Percentiles rank a stretch among this genome's conserved stretches.
Conservation (phyloP, 2,888 invertebrate genomes). For the Ochropleura plecta region DNA sequence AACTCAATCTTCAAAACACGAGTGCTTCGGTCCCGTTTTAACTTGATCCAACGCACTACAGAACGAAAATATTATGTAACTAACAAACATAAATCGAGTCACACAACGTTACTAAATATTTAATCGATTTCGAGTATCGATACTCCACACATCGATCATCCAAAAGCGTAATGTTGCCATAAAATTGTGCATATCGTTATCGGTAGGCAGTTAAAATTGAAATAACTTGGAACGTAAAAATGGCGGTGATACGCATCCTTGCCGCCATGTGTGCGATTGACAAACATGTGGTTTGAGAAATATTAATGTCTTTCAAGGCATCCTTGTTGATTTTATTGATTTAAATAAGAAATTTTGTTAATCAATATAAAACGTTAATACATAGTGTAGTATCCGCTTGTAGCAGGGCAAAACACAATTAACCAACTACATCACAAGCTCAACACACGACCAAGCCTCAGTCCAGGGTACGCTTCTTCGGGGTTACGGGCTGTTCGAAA, state of each 20-base stretch:
- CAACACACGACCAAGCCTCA: too few relatives aligned
- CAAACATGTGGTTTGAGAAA: not conserved
- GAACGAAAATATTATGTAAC: not conserved
- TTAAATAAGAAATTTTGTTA: not conserved
- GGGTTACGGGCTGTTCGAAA: too few relatives aligned
- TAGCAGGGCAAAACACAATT: too few relatives aligned
- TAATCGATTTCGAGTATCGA: conserved; percentile 39
- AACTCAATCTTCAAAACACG: not conserved
- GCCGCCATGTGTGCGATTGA: conserved; percentile 12
- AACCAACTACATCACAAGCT: too few relatives aligned
- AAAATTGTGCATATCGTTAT: conserved; percentile 71
- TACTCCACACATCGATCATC: conserved; percentile 52
- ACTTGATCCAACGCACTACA: not conserved
- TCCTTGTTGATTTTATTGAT: not conserved
- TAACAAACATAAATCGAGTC: conserved; percentile 34
- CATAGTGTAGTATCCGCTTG: too few relatives aligned
- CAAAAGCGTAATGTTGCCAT: conserved; percentile 65
- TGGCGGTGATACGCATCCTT: conserved; percentile 37
- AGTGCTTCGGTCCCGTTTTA: not conserved
- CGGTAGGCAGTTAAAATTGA: conserved; percentile 71
- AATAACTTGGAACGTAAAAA: conserved; percentile 69
- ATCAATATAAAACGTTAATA: not conserved
- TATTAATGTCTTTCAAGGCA: not conserved
- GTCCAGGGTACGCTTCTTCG: too few relatives aligned
- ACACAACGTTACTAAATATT: conserved; percentile 21